Evolutionary conservation across 2,797 vertebrate genomes (phyloP).

Genomic region (Tadarida brasiliensis): DNA sequence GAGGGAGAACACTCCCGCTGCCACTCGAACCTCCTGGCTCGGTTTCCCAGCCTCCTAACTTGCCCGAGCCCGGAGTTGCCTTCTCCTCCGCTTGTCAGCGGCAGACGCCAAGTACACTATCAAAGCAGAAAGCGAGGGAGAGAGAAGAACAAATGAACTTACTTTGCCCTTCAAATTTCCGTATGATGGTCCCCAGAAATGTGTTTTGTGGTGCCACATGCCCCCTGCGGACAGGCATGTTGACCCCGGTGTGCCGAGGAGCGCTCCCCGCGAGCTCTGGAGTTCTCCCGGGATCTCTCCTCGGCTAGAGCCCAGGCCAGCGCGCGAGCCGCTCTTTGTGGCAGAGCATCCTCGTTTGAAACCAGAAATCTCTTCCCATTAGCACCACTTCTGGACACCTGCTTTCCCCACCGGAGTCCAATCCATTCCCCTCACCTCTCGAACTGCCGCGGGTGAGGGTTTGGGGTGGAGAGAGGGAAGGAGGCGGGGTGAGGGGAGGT

Average conservation of each 20-base stretch:
- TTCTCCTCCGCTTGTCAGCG: slow-evolving; percentile 69
- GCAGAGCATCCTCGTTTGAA: slow-evolving; percentile 89
- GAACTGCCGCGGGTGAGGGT: slow-evolving; percentile 83
- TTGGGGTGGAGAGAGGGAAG: slow-evolving; percentile 82
- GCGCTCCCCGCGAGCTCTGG: slow-evolving; percentile 85
- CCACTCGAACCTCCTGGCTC: slow-evolving; percentile 74
- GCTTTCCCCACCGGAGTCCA: slow-evolving; percentile 82
- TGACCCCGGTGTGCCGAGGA: slow-evolving; percentile 87
- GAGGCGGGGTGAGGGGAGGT: slow-evolving; percentile 72
- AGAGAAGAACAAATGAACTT: slow-evolving; percentile 89
- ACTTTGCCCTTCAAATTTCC: slow-evolving; percentile 99
- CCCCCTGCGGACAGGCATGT: slow-evolving; percentile 99
- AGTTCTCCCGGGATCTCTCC: slow-evolving; percentile 89
- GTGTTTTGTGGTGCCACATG: slow-evolving; percentile 99
- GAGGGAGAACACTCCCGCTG: slow-evolving; percentile 59
- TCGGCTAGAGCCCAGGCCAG: slow-evolving; percentile 90
- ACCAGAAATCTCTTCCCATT: slow-evolving; percentile 90
- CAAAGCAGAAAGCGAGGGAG: slow-evolving; percentile 84
- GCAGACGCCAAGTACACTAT: slow-evolving; percentile 81
- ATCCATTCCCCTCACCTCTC: slow-evolving; percentile 85
- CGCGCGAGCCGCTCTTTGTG: slow-evolving; percentile 86
- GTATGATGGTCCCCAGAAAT: slow-evolving; percentile 98
- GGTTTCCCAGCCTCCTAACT: slow-evolving; percentile 81
- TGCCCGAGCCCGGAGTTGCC: slow-evolving; percentile 84
- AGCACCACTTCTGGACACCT: slow-evolving; percentile 84